Percentiles rank a stretch among this genome's conserved stretches.
These are phyloP conservation scores for Actinostola sp. DNA, from an alignment of 92 coral and sea anemone genomes.

Conservation along the genomic window DNA sequence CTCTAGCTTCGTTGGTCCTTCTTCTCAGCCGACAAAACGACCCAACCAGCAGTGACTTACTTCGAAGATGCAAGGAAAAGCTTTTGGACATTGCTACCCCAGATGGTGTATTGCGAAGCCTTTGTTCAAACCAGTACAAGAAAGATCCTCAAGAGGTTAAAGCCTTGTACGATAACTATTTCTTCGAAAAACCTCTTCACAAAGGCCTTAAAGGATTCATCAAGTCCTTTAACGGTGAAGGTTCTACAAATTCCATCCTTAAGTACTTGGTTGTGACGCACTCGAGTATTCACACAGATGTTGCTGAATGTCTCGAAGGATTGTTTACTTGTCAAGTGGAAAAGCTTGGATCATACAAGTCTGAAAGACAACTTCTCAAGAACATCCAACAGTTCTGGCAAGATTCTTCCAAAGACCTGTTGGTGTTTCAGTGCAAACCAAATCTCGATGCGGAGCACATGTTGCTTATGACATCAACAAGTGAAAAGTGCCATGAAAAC, in stretches of 20 bases:
- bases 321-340: conserved; percentile 29
- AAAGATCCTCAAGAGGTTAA: conserved; percentile 21
- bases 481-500: conserved; percentile 26
- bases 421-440: conserved; percentile 48
- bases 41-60: background rate
- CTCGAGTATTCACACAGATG: conserved; percentile 34
- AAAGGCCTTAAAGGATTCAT: conserved; percentile 30
- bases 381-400: conserved; percentile 31
- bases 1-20: conserved; percentile 52
- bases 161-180: conserved; percentile 11
- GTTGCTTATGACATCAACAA: conserved; percentile 17
- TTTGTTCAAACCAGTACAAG: conserved; percentile 29
- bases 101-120: conserved; percentile 34
- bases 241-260: conserved; percentile 1
- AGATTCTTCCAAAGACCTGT: conserved; percentile 16
- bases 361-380: conserved; percentile 44
- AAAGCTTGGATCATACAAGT: conserved; percentile 40
- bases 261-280: conserved; percentile 46
- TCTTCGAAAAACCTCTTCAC: conserved; percentile 31
- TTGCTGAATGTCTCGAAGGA: conserved; percentile 22
- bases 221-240: background rate
- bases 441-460: conserved; percentile 43
- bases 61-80: conserved; percentile 45
- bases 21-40: conserved; percentile 18
- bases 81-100: conserved; percentile 42